These are phyloP conservation scores for Siphamia tubifer DNA, from an alignment of 2,113 vertebrate species.

Conservation along the genomic window DNA sequence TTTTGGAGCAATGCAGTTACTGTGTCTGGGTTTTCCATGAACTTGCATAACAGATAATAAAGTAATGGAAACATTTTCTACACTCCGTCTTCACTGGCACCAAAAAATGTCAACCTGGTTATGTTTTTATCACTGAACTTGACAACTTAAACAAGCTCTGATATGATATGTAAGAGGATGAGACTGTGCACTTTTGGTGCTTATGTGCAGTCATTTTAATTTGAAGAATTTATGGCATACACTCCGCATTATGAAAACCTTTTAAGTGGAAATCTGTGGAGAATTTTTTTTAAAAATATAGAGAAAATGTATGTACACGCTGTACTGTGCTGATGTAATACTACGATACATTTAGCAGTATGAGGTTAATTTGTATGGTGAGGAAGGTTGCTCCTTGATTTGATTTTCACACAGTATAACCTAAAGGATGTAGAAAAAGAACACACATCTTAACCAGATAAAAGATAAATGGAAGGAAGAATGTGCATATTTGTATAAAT, in stretches of 20 bases:
- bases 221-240: background rate
- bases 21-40: background rate
- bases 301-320: conserved; percentile 35
- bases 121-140: conserved; percentile 4
- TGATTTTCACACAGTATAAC: conserved; percentile 1
- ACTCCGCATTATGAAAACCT: background rate
- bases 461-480: conserved; percentile 3
- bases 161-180: conserved; percentile 9
- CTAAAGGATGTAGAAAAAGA: conserved; percentile 35
- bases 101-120: conserved; percentile 6
- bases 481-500: conserved; percentile 65
- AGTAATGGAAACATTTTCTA: background rate
- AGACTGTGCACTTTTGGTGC: conserved; percentile 15
- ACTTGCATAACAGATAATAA: background rate
- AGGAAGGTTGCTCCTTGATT: background rate
- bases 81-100: conserved; percentile 8
- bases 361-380: background rate
- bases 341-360: conserved; percentile 32
- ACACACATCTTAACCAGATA: background rate
- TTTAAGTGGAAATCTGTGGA: conserved; percentile 6
- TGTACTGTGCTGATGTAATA: conserved; percentile 51
- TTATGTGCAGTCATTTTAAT: background rate
- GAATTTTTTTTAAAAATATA: conserved; percentile 36
- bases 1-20: conserved; percentile 9
- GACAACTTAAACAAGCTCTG: conserved; percentile 9